Base-by-base conservation (phyloP, 1,140 invertebrate species). In the Zaprionus davidi region DNA sequence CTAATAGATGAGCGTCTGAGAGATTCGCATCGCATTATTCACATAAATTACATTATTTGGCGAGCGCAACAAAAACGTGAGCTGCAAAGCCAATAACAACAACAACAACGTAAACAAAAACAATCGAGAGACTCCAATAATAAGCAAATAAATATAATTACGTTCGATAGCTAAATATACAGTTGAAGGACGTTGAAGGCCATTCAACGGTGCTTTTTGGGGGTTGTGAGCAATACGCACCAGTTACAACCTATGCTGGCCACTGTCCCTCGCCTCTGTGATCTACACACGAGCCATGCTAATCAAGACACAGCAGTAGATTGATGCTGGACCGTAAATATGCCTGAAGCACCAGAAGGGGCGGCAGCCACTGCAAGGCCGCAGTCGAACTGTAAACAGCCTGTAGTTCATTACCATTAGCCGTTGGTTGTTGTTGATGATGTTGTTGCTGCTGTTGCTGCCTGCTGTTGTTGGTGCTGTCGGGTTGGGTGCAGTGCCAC, bases 181-280 rank as follows among this genome's bases (percentile, higher is more conserved):
- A 82, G 74, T 81, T 88, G 41, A 91, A 91, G 88, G 88, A 91
- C 88, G 84, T 85, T 91, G 88, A 91, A 91, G 88, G 88, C 88
- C 88, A 91, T 80, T 88, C 88, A 88, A 87, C 79, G 88, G 79
- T 46, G 70, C 66, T 91, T 90, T 69, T 88, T 90, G 84, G 81
- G 81, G 81, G 84, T 84, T 88, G 84, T 69, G 62, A 71, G 31
- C 38, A 11, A 55, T 11, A 6, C 51, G 26, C 24, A 24, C 13
- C 51, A n/a, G 5, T 2, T n/a, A 17, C 28, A 24, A 46, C 20
- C 41, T 22, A 44, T 41, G 53, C 31, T 15, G 2, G 22, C 55
- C 31, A 11, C 31, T 34, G 31, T 9, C 60, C 63, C 49, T 64
- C 55, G 53, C 59, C 62, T 41, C 55, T 75, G 34, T 26, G 17